phyloP scores from a whole-genome alignment of 2,113 vertebrate genomes.

The Illadopsis cleaveri region DNA sequence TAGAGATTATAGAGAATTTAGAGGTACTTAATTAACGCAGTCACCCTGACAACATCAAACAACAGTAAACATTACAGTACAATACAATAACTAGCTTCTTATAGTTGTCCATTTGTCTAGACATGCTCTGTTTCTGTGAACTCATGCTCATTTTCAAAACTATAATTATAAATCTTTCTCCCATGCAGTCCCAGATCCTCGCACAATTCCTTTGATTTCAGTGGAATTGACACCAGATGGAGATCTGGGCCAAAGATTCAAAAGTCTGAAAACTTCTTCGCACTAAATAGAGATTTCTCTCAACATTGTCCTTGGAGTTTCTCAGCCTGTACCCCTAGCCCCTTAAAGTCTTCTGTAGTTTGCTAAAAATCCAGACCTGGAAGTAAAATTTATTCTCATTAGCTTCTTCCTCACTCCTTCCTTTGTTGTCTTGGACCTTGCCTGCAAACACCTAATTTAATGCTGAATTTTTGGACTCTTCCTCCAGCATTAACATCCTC shows the following conservation, averaged over 20 bases:
- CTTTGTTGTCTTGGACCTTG: not conserved
- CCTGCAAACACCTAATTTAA: not conserved
- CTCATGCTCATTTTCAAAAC: not conserved
- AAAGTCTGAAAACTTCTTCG: not conserved
- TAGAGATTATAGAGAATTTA: not conserved
- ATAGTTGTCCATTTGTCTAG: not conserved
- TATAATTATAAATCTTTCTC: not conserved
- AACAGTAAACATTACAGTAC: not conserved
- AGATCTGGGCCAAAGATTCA: not conserved
- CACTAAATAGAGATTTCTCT: not conserved
- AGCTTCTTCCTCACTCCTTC: not conserved
- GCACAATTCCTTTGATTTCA: not conserved
- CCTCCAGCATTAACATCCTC: not conserved
- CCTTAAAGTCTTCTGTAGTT: not conserved
- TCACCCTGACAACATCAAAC: not conserved
- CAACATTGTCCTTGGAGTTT: not conserved
- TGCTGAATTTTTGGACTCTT: not conserved
- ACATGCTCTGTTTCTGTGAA: not conserved
- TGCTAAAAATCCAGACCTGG: not conserved
- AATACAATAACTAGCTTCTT: not conserved
- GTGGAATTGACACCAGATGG: not conserved
- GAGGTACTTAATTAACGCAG: not conserved
- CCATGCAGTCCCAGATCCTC: not conserved
- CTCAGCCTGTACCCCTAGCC: fast-evolving
- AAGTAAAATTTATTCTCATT: not conserved